Evolutionary conservation across 2,113 vertebrate genomes (phyloP).

Genomic region (Siniperca knerii): DNA sequence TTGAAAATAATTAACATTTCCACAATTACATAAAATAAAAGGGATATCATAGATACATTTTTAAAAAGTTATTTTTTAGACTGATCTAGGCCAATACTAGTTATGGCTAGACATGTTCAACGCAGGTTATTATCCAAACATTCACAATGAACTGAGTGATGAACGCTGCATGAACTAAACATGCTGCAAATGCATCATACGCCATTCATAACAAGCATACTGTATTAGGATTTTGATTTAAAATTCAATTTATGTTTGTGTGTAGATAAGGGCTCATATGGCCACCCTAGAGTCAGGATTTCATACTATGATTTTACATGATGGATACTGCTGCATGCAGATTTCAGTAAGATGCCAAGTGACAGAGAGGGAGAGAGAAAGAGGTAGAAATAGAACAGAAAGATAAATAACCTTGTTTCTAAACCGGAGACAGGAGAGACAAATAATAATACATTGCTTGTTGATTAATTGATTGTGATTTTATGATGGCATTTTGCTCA

Average conservation of each 20-base stretch:
- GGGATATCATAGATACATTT: neutral
- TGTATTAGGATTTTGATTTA: slow-evolving; percentile 24
- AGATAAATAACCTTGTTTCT: slow-evolving; percentile 24
- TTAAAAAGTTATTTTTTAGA: neutral
- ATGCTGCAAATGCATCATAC: slow-evolving; percentile 4
- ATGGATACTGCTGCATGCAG: slow-evolving; percentile 42
- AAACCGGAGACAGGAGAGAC: slow-evolving; percentile 26
- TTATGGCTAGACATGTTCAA: no score
- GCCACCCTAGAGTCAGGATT: slow-evolving; percentile 45
- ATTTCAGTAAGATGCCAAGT: slow-evolving; percentile 29
- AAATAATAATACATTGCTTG: slow-evolving; percentile 32
- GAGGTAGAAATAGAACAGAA: slow-evolving; percentile 10
- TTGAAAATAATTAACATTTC: neutral
- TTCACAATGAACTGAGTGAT: slow-evolving; percentile 4
- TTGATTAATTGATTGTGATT: slow-evolving; percentile 64
- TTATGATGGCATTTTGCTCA: slow-evolving; percentile 18
- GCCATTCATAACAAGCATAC: neutral
- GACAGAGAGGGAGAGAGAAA: slow-evolving; percentile 9
- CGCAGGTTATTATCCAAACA: neutral
- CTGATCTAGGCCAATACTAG: no score
- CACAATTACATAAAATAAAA: neutral
- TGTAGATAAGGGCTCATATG: slow-evolving; percentile 30
- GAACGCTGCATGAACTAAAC: neutral
- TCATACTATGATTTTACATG: neutral
- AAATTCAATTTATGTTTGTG: slow-evolving; percentile 29